Evolutionary conservation across 2,888 invertebrate genomes (phyloP), one percentile per base, ranked within the genome.

Genomic region (Pachycephus smyrnensis): DNA sequence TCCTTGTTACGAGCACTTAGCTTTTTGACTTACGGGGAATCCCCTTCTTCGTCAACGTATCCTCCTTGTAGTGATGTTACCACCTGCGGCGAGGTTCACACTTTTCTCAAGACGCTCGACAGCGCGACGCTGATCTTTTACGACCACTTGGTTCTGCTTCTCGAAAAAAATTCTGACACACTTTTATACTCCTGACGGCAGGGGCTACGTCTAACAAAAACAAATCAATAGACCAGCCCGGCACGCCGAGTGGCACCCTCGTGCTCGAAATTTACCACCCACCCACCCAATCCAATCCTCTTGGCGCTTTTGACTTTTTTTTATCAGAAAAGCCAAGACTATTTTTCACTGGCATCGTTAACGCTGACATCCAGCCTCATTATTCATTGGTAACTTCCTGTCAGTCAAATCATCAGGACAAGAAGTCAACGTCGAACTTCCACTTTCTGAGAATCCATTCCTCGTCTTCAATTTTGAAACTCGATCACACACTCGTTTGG

Each of bases 171-270:
- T 77, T 69, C 37, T 68, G 55, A 75, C 77, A 82, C 77, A 84
- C 76, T 83, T 84, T 80, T 79, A 36, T 77, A 74, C 74, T 73
- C 82, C 81, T 79, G 74, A 73, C 71, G 76, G 75, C 80, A 40
- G 80, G 40, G 82, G 81, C 81, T 80, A 73, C 76, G 80, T 80
- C 81, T 82, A 87, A 87, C 83, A 83, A 88, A 86, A 87, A 88
- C 87, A 87, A 87, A 88, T 88, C 87, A 83, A 87, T 87, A 84
- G 76, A 80, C 77, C 76, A 55, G 40, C 40, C 9, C 40, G 23
- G 40, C 40, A 55, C 40, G 40, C 23, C 40, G 40, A 55, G 40
- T 23, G 40, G 40, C 40, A 55, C 23, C 40, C 40, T 55, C 40
- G 40, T 55, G 40, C 40, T 55, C 40, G 40, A 55, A 55, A 55